A percentile compares a stretch with the other conserved stretches of the same genome.
These are phyloP conservation scores for Hylaeus anthracinus DNA, from an alignment of 1,140 invertebrate species.

Conservation along the genomic window DNA sequence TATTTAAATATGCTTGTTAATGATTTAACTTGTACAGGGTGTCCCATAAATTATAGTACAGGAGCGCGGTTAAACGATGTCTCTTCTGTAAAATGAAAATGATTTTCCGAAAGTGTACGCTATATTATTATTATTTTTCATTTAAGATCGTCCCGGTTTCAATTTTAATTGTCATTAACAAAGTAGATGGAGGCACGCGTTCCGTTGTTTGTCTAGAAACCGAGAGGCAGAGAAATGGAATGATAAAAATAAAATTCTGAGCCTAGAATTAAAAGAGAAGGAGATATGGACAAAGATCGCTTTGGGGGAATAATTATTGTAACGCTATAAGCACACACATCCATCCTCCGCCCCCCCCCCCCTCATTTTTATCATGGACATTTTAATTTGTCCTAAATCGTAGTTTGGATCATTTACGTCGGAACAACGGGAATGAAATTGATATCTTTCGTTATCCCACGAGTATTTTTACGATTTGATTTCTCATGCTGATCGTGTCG, in stretches of 20 bases:
- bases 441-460: background rate
- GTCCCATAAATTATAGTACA: constrained; percentile 47
- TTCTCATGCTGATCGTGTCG: background rate
- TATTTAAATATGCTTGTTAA: constrained; percentile 39
- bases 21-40: constrained; percentile 43
- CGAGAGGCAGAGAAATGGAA: background rate
- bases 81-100: constrained; percentile 23
- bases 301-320: too few species aligned
- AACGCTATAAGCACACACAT: too few species aligned
- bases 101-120: constrained; percentile 11
- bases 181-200: too few species aligned
- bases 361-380: too few species aligned
- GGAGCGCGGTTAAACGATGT: constrained; percentile 34
- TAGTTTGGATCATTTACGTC: background rate
- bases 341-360: too few species aligned
- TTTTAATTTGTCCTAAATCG: too few species aligned
- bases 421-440: background rate
- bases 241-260: background rate
- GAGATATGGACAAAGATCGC: background rate
- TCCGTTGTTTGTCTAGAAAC: background rate
- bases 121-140: background rate
- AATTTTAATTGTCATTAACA: background rate
- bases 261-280: background rate
- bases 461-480: background rate
- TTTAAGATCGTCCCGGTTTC: constrained; percentile 19